Base-by-base conservation (phyloP, 2,888 invertebrate species). In the Patella ulyssiponensis region DNA sequence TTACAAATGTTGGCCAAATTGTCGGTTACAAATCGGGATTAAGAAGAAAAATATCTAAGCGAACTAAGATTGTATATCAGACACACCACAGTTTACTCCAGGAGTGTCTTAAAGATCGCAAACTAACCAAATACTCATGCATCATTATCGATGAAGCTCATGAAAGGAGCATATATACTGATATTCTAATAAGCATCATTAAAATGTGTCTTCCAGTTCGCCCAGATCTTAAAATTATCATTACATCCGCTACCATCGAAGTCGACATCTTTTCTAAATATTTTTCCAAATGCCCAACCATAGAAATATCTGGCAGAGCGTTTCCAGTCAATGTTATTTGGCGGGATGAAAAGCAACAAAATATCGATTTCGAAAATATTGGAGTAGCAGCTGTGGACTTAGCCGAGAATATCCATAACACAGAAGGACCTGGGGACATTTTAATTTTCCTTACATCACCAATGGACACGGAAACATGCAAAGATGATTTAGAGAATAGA, bases 211-310 rank as follows among this genome's bases (percentile, higher is more conserved):
- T 91, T 12, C 27, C 69, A 17, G 52, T 69, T n/a, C 81, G 91
- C 77, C 84, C 86, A 51, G 89, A 91, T 54, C 83, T 92, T 2
- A 87, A 84, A 71, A 86, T 92, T 5, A 82, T 92, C 53, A 86
- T 92, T n/a, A 91, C 90, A 12, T 92, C 92, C 12, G 92, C 92
- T 12, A 92, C 92, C 0, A 91, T 92, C 58, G 88, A 92, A 71
- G 87, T 90, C 0, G 81, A 87, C 7, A 78, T 90, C 5, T 92
- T 92, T 79, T 84, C 85, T 2, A 78, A 80, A 5, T 92, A 88
- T 82, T 92, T 92, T 81, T 78, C 80, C 33, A 82, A 79, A 9
- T 86, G 87, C 77, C 87, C 87, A n/a, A 83, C 89, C 1, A 23
- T 92, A 53, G 74, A 85, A 69, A 90, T 92, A 5, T 86, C 89